Percentiles rank a stretch among this genome's conserved stretches.
phyloP scores from a whole-genome alignment of 2,888 invertebrate species.

The Anoplius nigerrimus region DNA sequence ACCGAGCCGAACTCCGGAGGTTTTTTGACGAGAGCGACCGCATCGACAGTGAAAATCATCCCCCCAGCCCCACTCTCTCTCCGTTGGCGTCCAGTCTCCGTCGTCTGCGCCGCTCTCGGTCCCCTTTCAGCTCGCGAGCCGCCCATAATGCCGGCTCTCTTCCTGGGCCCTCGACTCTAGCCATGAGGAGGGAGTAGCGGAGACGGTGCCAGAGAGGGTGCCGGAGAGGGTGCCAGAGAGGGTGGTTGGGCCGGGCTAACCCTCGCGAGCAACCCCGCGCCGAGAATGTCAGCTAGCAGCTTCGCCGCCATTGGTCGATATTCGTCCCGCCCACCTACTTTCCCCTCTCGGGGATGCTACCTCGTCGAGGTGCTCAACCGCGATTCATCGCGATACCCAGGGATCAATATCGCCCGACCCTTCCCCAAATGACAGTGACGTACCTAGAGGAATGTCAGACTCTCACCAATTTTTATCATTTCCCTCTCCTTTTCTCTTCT shows the following conservation, averaged over 20 bases:
- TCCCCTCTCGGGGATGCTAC: not conserved
- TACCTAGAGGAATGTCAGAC: slow-evolving; percentile 6
- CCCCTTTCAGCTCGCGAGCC: slow-evolving; percentile 13
- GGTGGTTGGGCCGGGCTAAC: not conserved
- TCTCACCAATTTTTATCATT: not conserved
- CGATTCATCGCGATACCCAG: not conserved
- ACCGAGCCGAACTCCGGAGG: slow-evolving; percentile 41
- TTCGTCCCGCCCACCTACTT: not conserved
- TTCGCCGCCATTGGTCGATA: not conserved
- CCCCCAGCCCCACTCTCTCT: slow-evolving; percentile 17
- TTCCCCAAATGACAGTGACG: not conserved
- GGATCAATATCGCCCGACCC: not conserved
- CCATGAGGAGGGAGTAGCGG: not conserved
- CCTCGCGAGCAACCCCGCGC: not conserved
- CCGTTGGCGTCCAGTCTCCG: not conserved
- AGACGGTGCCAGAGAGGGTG: not conserved
- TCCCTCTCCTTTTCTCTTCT: not conserved
- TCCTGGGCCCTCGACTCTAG: not conserved
- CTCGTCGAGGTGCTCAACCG: not conserved
- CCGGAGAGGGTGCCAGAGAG: not conserved
- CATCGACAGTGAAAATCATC: slow-evolving; percentile 50
- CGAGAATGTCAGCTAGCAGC: not conserved
- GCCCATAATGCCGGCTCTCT: slow-evolving; percentile 19
- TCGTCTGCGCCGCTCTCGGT: slow-evolving; percentile 13
- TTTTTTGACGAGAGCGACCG: slow-evolving; percentile 50